Conservation (phyloP, 1,140 invertebrate genomes). For the Samia ricini region DNA sequence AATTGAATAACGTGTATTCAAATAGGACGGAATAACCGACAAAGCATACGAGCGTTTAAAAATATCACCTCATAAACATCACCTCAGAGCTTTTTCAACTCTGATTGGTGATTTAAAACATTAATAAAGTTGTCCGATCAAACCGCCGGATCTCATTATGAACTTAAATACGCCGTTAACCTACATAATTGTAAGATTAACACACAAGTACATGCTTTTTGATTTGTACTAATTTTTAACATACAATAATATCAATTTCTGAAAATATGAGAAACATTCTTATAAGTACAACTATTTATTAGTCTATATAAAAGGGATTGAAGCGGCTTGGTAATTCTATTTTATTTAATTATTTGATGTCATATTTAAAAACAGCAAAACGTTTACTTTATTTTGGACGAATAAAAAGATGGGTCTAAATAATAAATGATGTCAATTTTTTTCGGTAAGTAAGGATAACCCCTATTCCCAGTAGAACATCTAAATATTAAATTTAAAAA, state of each 20-base stretch:
- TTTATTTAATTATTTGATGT: no score
- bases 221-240: not conserved
- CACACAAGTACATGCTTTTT: not conserved
- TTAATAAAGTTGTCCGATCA: slow-evolving; percentile 18
- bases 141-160: slow-evolving; percentile 10
- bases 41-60: not conserved
- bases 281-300: no score
- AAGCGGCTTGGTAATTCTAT: no score
- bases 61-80: slow-evolving; percentile 4
- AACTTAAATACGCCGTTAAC: slow-evolving; percentile 14
- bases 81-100: slow-evolving; percentile 2
- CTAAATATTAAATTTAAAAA: no score
- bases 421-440: no score
- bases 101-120: slow-evolving; percentile 15
- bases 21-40: not conserved
- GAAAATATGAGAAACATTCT: no score
- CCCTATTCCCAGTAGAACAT: no score
- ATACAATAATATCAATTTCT: not conserved
- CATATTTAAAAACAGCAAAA: no score
- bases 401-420: no score
- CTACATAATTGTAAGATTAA: slow-evolving; percentile 14
- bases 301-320: no score
- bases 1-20: not conserved
- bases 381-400: no score
- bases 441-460: no score